phyloP scores from a whole-genome alignment of 2,888 invertebrate genomes.

The Dusona sp. region DNA sequence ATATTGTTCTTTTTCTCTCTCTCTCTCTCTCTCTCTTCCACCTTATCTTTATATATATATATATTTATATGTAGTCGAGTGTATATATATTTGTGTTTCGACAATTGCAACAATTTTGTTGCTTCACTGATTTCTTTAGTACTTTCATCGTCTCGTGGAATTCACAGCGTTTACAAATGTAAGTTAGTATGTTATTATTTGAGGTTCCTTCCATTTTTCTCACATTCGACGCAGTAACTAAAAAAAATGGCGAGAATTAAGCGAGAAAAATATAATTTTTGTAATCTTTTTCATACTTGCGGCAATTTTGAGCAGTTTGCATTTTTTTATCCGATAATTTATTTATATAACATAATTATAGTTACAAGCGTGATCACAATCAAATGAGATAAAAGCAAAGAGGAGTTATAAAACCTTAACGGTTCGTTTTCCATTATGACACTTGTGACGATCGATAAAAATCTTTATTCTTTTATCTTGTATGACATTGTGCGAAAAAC shows the following conservation, averaged over 20 bases:
- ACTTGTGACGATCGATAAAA: slow-evolving; percentile 9
- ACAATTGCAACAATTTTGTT: slow-evolving; percentile 62
- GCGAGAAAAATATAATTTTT: not conserved
- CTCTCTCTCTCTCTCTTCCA: too few species aligned
- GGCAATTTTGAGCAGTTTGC: not conserved
- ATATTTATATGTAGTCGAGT: not conserved
- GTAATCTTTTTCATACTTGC: not conserved
- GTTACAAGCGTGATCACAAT: not conserved
- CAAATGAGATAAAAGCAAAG: not conserved
- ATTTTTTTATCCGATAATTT: not conserved
- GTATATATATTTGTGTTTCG: slow-evolving; percentile 64
- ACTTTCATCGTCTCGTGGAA: not conserved
- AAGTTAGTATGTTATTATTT: not conserved
- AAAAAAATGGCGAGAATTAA: not conserved
- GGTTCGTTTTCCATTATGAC: slow-evolving; percentile 1
- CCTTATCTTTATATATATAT: not conserved
- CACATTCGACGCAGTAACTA: not conserved
- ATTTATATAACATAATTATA: not conserved
- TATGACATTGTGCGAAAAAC: slow-evolving; percentile 14
- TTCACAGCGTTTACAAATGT: not conserved
- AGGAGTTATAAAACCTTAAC: not conserved
- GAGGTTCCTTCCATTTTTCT: not conserved
- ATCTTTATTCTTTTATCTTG: slow-evolving; percentile 10
- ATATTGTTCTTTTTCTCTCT: too few species aligned
- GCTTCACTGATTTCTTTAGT: slow-evolving; percentile 70